phyloP scores from a whole-genome alignment of 2,888 invertebrate genomes.

The Tachina lurida region DNA sequence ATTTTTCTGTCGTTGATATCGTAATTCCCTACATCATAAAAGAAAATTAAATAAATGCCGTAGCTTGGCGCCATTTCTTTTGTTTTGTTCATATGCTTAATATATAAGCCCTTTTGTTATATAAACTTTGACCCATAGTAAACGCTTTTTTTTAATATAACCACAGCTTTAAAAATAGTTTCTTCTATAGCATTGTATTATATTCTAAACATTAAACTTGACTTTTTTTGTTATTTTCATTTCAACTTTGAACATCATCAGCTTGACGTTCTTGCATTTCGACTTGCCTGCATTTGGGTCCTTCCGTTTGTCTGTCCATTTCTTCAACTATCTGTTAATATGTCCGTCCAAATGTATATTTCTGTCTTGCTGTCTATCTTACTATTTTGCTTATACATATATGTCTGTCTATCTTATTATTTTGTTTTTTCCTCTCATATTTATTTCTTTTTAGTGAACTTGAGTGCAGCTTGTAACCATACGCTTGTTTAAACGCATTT shows the following conservation, averaged over 20 bases:
- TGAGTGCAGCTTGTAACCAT: conserved; percentile 68
- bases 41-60: too few relatives aligned
- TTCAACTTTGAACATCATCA: conserved; percentile 59
- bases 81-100: neutral
- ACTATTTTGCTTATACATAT: conserved; percentile 41
- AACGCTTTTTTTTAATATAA: neutral
- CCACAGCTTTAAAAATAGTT: conserved; percentile 35
- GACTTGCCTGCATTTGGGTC: conserved; percentile 43
- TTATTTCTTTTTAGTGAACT: conserved; percentile 52
- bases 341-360: neutral
- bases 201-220: conserved; percentile 55
- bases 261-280: conserved; percentile 60
- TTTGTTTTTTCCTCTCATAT: conserved; percentile 1
- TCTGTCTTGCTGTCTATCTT: conserved; percentile 42
- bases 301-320: conserved; percentile 62
- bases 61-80: neutral
- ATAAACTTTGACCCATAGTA: conserved; percentile 11
- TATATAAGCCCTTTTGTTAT: neutral
- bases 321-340: conserved; percentile 9
- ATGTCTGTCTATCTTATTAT: conserved; percentile 55
- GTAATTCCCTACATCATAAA: too few relatives aligned
- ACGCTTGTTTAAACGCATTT: conserved; percentile 70
- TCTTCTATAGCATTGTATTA: conserved; percentile 37
- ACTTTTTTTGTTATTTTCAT: conserved; percentile 22
- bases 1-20: too few relatives aligned